A percentile compares a stretch with the other conserved stretches of the same genome.
Conservation (phyloP, 2,797 vertebrate genomes). For the Arremon brunneinucha region DNA sequence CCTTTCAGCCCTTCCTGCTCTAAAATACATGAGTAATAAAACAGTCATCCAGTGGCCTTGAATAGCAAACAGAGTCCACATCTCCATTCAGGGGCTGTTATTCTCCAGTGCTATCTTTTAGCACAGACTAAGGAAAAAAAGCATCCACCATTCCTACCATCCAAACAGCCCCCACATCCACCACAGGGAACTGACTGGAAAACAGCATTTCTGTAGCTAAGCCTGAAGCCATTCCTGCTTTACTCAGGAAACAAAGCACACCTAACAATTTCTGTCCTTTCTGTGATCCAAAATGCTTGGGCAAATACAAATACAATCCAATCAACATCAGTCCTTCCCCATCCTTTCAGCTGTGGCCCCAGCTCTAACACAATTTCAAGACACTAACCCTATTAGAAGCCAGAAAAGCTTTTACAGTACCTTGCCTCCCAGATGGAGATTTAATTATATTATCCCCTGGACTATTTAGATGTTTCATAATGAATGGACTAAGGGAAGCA, state of each 20-base stretch:
- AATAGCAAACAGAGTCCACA: neutral
- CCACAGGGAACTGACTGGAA: neutral
- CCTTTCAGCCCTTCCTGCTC: neutral
- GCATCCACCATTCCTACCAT: neutral
- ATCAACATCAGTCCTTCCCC: neutral
- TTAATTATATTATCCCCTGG: conserved; percentile 6
- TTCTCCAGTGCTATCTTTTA: neutral
- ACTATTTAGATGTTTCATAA: neutral
- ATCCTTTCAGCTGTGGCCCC: neutral
- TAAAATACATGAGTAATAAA: neutral
- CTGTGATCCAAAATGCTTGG: neutral
- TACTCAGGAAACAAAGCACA: neutral
- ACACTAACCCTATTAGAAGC: neutral
- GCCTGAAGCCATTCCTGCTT: neutral
- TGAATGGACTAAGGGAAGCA: conserved; percentile 18
- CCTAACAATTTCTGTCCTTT: neutral
- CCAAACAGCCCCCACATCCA: neutral
- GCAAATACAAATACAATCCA: neutral
- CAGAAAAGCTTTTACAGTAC: neutral
- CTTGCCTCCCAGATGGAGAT: neutral
- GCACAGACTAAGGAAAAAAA: neutral
- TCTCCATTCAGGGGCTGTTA: neutral
- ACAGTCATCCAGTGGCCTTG: neutral
- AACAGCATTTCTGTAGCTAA: neutral
- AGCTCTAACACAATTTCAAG: neutral